Conservation (phyloP, 2,888 invertebrate species). For the Pyrocoelia pectoralis region DNA sequence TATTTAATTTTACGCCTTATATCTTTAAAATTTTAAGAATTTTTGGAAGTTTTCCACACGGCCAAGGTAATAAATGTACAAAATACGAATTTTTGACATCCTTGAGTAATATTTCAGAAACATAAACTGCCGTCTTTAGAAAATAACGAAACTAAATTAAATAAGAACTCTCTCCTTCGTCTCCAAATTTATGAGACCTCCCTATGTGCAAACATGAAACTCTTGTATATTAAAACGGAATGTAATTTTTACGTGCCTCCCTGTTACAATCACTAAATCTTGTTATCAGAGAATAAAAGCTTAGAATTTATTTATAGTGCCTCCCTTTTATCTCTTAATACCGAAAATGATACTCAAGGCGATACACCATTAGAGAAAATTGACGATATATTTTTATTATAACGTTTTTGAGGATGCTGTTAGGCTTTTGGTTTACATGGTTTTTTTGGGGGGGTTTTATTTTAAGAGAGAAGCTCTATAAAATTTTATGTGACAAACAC, state of each 20-base stretch:
- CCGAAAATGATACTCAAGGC: constrained; percentile 1
- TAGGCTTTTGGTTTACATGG: not conserved
- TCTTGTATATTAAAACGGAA: too few species aligned
- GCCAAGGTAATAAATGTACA: too few species aligned
- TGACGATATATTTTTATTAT: constrained; percentile 8
- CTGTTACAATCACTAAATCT: not conserved
- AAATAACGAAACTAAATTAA: constrained; percentile 8
- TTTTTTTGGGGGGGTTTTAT: too few species aligned
- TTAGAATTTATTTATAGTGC: not conserved
- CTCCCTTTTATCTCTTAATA: constrained; percentile 1
- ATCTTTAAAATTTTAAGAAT: too few species aligned
- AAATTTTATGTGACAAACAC: too few species aligned
- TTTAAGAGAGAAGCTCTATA: too few species aligned
- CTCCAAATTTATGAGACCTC: not conserved
- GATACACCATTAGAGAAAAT: not conserved
- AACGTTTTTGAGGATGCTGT: not conserved
- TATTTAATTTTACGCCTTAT: too few species aligned
- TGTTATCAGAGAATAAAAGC: not conserved
- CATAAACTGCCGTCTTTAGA: constrained; percentile 2
- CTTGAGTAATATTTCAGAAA: not conserved
- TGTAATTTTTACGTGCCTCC: too few species aligned
- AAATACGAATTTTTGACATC: not conserved
- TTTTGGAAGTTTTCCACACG: too few species aligned
- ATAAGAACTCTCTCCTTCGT: not conserved
- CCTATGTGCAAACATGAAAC: too few species aligned